phyloP scores from a whole-genome alignment of 2,888 invertebrate genomes.

The Chydorus sphaericus region DNA sequence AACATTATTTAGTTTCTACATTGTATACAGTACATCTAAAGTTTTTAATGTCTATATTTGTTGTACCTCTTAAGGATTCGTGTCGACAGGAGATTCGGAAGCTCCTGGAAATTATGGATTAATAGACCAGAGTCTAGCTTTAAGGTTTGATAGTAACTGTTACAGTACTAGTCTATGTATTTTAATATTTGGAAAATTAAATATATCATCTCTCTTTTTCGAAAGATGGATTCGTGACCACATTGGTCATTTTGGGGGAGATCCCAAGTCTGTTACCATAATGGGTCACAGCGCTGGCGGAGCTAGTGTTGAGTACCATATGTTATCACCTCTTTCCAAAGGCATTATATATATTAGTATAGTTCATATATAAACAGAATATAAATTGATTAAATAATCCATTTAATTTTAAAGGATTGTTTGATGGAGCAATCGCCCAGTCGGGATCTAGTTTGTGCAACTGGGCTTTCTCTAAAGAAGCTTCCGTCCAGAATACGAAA shows the following conservation, averaged over 20 bases:
- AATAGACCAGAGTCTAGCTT: conserved; percentile 16
- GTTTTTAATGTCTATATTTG: no score
- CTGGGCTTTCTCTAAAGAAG: conserved; percentile 19
- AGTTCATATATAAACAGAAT: no score
- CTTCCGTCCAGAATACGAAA: background rate
- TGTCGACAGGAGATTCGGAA: conserved; percentile 14
- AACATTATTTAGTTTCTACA: background rate
- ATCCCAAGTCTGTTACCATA: conserved; percentile 15
- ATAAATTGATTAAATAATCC: no score
- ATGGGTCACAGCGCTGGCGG: conserved; percentile 17
- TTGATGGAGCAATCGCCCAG: conserved; percentile 21
- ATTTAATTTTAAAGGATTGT: conserved; percentile 18
- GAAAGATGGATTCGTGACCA: conserved; percentile 20
- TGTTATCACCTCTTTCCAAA: conserved; percentile 9
- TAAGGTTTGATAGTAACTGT: no score
- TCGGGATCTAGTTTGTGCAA: conserved; percentile 21
- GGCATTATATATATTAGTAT: no score
- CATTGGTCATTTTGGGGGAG: conserved; percentile 16
- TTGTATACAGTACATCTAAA: no score
- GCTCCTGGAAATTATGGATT: conserved; percentile 16
- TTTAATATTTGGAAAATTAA: no score
- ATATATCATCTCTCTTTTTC: background rate
- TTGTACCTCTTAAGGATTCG: conserved; percentile 12
- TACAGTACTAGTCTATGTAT: no score
- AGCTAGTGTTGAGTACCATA: conserved; percentile 15